Percentiles rank a stretch among this genome's conserved stretches.
These are phyloP conservation scores for Limnephilus rhombicus DNA, from an alignment of 2,888 invertebrate species.

Conservation along the genomic window DNA sequence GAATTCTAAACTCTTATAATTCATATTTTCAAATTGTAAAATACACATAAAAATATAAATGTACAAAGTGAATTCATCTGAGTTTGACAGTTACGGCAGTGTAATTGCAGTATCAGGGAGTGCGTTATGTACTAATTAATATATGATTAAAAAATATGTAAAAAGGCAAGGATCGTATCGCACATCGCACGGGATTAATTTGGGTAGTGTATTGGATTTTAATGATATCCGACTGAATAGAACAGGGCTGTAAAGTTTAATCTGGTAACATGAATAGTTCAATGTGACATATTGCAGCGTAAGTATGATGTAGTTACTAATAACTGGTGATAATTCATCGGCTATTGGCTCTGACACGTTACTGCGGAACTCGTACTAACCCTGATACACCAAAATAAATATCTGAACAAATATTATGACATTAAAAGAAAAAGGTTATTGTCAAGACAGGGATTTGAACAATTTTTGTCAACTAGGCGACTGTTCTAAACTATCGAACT, in stretches of 20 bases:
- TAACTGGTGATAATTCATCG: neutral
- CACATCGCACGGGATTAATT: neutral
- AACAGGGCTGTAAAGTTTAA: no score
- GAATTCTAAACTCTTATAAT: no score
- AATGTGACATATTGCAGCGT: neutral
- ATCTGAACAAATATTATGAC: neutral
- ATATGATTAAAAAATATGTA: neutral
- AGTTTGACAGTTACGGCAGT: no score
- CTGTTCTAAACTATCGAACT: no score
- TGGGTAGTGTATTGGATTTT: neutral
- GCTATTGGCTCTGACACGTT: neutral
- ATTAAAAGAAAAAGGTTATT: no score
- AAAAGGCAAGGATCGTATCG: neutral
- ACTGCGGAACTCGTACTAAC: slow-evolving; percentile 6
- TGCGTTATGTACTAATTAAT: no score
- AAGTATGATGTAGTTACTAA: neutral
- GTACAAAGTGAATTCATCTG: no score
- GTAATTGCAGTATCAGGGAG: no score
- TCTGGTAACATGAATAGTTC: neutral
- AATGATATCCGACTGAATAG: neutral
- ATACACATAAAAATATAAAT: no score
- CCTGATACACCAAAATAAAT: slow-evolving; percentile 32
- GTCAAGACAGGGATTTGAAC: no score
- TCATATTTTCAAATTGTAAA: no score
- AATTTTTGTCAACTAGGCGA: no score